Base-by-base conservation (phyloP, 2,113 vertebrate species). In the Diglossa brunneiventris region DNA sequence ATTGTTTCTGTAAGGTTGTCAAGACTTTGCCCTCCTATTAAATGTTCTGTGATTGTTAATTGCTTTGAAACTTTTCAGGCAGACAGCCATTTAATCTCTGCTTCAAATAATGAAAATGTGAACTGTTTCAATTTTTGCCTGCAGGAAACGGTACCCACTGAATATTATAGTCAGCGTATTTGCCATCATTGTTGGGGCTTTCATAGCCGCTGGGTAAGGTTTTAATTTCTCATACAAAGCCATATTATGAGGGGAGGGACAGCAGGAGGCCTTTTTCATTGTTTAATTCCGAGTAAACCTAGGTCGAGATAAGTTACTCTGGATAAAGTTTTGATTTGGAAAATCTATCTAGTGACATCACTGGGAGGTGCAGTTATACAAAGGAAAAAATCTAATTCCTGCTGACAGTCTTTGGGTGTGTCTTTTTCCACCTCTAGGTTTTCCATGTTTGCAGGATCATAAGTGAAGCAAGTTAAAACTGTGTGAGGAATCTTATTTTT, bases 131-230 rank as follows among this genome's bases (percentile, higher is more conserved):
- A 72, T 87, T 63, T 94, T 95, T 77, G 15, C 90, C 96, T 97
- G 19, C 97, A 99, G 99, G 94, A 99, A 99, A 94, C 97, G 96
- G 7, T 98, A 98, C 92, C 96, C 99, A 9, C 81, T 96, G 63
- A 84, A 52, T 56, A 93, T 99, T 73, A 79, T 98, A 30, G 92
- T 91, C 97, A 99, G 99, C 21, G 98, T 99, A 61, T 92, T 97
- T 77, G 83, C 98, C 63, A 99, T 99, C 67, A 93, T 99, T 61
- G 64, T 99, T 10, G 99, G 99, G 12, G 99, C 99, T 77, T 87
- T 99, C 88, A 94, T 99, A 92, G 99, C 99, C 68, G 98, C 99
- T 86, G 98, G 99, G 99, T 99, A 98, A 98, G 98, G 74, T 94
- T 94, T 95, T 70, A 6, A 73, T 69, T 79, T 86, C 24, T 85